phyloP scores from a whole-genome alignment of 2,797 vertebrate species.

The Gallinago stenura region DNA sequence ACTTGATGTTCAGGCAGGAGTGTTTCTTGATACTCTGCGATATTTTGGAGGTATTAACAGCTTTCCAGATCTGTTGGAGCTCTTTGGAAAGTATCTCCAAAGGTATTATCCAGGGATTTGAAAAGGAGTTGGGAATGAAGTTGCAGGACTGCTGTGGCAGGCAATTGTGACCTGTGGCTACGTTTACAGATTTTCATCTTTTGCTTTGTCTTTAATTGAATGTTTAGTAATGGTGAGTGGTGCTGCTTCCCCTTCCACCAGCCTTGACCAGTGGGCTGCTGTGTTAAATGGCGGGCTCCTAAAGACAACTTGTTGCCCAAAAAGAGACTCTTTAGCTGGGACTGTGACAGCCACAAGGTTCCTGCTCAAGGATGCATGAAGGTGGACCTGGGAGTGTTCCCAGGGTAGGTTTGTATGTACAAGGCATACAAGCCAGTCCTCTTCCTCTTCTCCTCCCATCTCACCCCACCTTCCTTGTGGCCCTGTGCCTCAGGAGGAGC shows the following conservation, averaged over 20 bases:
- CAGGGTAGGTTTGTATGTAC: neutral
- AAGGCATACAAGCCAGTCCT: neutral
- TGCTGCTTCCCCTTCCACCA: neutral
- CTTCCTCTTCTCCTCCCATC: neutral
- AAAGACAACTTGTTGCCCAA: neutral
- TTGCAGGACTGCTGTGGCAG: neutral
- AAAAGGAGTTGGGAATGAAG: neutral
- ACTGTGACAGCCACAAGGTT: neutral
- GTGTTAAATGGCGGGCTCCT: neutral
- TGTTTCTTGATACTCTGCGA: neutral
- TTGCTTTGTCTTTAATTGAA: neutral
- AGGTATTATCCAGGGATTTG: neutral
- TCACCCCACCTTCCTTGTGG: neutral
- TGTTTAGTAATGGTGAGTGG: neutral
- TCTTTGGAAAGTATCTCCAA: neutral
- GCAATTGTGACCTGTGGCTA: fast-evolving
- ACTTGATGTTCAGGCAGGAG: neutral
- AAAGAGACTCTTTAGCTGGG: neutral
- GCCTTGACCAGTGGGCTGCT: fast-evolving
- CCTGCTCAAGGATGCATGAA: neutral
- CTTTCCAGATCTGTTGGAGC: neutral
- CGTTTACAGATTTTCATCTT: neutral
- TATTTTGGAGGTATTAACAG: neutral
- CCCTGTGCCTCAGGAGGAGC: neutral
- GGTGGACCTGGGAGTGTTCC: neutral